A percentile compares a stretch with the other conserved stretches of the same genome.
These are phyloP conservation scores for Zaprionus davidi DNA, from an alignment of 1,140 invertebrate genomes.

Conservation along the genomic window DNA sequence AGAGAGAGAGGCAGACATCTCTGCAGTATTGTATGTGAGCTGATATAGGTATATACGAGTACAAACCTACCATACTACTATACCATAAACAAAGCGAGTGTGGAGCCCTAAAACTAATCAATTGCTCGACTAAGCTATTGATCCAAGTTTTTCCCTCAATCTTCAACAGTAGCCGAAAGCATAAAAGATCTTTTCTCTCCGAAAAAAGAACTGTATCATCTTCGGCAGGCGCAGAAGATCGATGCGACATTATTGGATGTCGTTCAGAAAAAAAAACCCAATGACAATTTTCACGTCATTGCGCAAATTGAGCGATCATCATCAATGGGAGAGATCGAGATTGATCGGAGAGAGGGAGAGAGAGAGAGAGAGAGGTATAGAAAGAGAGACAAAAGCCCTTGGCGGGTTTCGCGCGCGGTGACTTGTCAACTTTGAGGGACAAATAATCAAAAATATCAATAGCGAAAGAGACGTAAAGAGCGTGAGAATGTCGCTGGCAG, in stretches of 20 bases:
- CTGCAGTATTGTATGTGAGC: neutral
- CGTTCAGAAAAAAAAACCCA: conserved; percentile 9
- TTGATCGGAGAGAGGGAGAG: conserved; percentile 23
- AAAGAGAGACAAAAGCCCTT: conserved; percentile 53
- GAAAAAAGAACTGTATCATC: conserved; percentile 65
- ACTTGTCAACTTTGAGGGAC: conserved; percentile 74
- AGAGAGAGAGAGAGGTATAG: conserved; percentile 29
- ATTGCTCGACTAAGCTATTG: conserved; percentile 23
- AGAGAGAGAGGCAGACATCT: neutral
- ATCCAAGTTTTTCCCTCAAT: neutral
- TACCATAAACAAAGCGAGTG: conserved; percentile 24
- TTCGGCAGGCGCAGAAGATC: conserved; percentile 67
- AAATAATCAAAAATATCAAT: conserved; percentile 56
- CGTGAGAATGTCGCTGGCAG: conserved; percentile 73
- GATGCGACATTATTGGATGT: conserved; percentile 40
- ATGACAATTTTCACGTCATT: conserved; percentile 75
- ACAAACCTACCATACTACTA: neutral
- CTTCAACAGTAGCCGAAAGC: conserved; percentile 56
- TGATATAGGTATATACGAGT: neutral
- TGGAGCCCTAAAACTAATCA: conserved; percentile 41
- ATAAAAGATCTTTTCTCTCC: conserved; percentile 20
- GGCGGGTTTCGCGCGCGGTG: conserved; percentile 40
- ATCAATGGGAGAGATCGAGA: conserved; percentile 54
- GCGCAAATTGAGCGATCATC: conserved; percentile 83
- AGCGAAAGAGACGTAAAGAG: conserved; percentile 63